Evolutionary conservation across 2,888 invertebrate species (phyloP).

Genomic region (Drosophila yooni): DNA sequence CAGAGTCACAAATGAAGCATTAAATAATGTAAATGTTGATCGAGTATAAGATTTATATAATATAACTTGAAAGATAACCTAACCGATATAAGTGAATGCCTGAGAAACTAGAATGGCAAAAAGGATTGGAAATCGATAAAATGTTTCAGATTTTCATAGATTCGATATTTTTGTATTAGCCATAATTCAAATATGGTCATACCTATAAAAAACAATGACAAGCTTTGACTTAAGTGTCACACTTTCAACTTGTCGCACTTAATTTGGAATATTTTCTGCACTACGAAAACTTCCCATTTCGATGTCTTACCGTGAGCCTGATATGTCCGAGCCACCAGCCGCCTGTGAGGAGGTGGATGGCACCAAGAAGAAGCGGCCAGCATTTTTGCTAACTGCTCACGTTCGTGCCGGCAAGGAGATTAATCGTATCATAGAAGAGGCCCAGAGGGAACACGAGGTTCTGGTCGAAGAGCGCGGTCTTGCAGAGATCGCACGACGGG

Average conservation of each 20-base stretch:
- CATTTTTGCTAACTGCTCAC: neutral
- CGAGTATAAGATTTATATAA: neutral
- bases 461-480: constrained; percentile 14
- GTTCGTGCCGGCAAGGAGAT: constrained; percentile 17
- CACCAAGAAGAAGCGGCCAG: neutral
- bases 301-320: constrained; percentile 4
- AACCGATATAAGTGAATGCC: neutral
- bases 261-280: neutral
- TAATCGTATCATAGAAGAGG: constrained; percentile 32
- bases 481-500: constrained; percentile 32
- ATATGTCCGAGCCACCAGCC: constrained; percentile 26
- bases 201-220: neutral
- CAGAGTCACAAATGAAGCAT: neutral
- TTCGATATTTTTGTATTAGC: neutral
- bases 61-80: neutral
- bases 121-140: neutral
- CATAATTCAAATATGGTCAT: neutral
- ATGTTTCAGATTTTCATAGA: neutral
- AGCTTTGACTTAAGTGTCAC: constrained; percentile 13
- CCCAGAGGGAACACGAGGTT: constrained; percentile 46
- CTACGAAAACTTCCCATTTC: too few relatives aligned
- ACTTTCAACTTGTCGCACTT: neutral
- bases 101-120: neutral
- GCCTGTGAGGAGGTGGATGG: constrained; percentile 47
- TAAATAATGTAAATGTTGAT: neutral